Percentiles rank a stretch among this genome's conserved stretches.
Conservation (phyloP, 1,140 invertebrate species). For the Calycopis cecrops region DNA sequence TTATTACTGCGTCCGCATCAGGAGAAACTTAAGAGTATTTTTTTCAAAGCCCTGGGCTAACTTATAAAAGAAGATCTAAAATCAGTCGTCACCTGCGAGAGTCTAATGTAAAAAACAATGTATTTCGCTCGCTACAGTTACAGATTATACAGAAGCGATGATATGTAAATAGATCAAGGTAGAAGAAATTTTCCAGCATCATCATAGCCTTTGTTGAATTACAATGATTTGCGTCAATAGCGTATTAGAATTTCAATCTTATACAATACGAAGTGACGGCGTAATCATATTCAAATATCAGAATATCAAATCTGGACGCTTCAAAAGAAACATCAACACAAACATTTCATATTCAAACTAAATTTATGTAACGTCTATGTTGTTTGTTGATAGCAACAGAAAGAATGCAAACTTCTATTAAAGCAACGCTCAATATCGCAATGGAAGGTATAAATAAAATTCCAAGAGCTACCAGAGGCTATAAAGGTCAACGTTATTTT, state of each 20-base stretch:
- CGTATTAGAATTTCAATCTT: conserved; percentile 44
- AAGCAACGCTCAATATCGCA: no score
- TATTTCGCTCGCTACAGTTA: conserved; percentile 1
- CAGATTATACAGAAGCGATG: conserved; percentile 5
- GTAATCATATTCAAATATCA: conserved; percentile 21
- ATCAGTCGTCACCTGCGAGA: no score
- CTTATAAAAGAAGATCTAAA: no score
- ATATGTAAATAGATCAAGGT: conserved; percentile 39
- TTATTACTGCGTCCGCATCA: no score
- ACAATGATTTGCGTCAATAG: conserved; percentile 50
- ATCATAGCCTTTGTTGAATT: conserved; percentile 43
- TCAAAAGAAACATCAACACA: no score
- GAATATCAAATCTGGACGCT: conserved; percentile 13
- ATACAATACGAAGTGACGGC: conserved; percentile 21
- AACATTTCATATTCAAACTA: conserved; percentile 11
- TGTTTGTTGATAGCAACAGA: no score
- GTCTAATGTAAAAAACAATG: no score
- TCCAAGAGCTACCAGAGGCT: conserved; percentile 35
- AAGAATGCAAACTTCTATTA: no score
- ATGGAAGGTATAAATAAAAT: conserved; percentile 22
- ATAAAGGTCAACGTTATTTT: conserved; percentile 47
- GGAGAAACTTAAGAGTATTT: no score
- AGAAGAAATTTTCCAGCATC: conserved; percentile 43
- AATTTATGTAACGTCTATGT: conserved; percentile 6
- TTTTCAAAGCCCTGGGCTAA: no score